Evolutionary conservation across 2,113 vertebrate species (phyloP), one percentile per base, ranked within the genome.

Genomic region (Grammomys surdaster): DNA sequence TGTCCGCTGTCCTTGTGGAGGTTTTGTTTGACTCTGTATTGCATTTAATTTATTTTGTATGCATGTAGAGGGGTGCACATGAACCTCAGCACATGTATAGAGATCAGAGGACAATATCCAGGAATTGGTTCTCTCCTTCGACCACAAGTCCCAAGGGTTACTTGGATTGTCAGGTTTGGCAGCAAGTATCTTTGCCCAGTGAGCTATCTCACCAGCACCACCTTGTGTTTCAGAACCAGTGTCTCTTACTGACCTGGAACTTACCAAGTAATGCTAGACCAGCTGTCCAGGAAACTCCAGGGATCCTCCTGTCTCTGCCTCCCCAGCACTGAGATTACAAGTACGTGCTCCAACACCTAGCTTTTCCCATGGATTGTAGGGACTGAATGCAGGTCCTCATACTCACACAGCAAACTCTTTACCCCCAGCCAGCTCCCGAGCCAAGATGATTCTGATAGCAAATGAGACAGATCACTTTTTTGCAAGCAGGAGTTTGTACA

Each of bases 401-500:
- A 28, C 78, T n/a, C 67, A 28, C 24, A 65, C 26, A 48, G 40
- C 24, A 31, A 33, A 65, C 31, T 33, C 40, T 86, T 28, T 43
- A 7, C 82, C 82, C 26, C 24, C 8, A 31, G 40, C 40, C 26
- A 65, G 40, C 58, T 65, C 82, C 58, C 58, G 8, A 5, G 26
- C 3, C 16, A 12, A 46, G 60, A 3, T 86, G 63, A 48, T 86
- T 65, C 1, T 85, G 63, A 86, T 1, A 54, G 22, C n/a, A 7
- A 3, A 54, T 2, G 8, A 54, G 9, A 0, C 78, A 3, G 0
- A 16, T 3, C 17, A 40, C 60, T 80, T 76, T 26, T 87, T 81
- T 0, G 16, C 0, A 1, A 9, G 17, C 12, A 69, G 48, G 60
- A 22, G 40, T 60, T 24, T 6, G 9, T 2, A 1, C 31, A 12